Percentiles rank a stretch among this genome's conserved stretches.
phyloP scores from a whole-genome alignment of 2,797 vertebrate genomes.

The Buphagus erythrorhynchus region DNA sequence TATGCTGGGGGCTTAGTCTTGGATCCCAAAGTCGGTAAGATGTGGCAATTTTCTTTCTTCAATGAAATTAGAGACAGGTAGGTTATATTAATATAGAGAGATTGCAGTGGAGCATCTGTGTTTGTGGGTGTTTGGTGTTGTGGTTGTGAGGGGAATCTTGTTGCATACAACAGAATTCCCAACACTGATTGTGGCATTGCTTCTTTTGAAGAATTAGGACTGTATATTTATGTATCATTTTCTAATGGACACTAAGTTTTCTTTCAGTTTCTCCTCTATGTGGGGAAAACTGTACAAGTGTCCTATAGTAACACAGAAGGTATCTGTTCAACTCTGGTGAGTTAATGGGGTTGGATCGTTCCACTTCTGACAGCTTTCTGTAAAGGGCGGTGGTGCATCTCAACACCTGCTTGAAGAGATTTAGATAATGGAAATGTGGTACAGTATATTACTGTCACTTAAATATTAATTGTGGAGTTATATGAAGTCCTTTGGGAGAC shows the following conservation, averaged over 20 bases:
- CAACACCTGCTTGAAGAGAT: neutral
- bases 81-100: neutral
- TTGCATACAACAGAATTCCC: neutral
- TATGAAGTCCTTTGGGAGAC: neutral
- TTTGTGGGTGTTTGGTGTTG: neutral
- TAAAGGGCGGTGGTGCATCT: neutral
- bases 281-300: slow-evolving; percentile 75
- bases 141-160: neutral
- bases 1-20: slow-evolving; percentile 96
- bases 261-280: slow-evolving; percentile 67
- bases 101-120: neutral
- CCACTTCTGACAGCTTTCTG: slow-evolving; percentile 73
- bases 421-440: neutral
- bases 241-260: slow-evolving; percentile 64
- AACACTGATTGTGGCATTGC: neutral
- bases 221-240: neutral
- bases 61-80: neutral
- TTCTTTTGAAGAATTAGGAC: neutral
- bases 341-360: slow-evolving; percentile 75
- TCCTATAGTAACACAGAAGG: slow-evolving; percentile 77
- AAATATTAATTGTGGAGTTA: neutral
- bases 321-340: slow-evolving; percentile 76
- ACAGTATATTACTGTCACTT: neutral
- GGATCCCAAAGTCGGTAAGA: slow-evolving; percentile 98
- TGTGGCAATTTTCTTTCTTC: slow-evolving; percentile 10